A percentile compares a stretch with the other conserved stretches of the same genome.
Evolutionary conservation across 2,888 invertebrate genomes (phyloP).

Genomic region (Pristionchus entomophagus): DNA sequence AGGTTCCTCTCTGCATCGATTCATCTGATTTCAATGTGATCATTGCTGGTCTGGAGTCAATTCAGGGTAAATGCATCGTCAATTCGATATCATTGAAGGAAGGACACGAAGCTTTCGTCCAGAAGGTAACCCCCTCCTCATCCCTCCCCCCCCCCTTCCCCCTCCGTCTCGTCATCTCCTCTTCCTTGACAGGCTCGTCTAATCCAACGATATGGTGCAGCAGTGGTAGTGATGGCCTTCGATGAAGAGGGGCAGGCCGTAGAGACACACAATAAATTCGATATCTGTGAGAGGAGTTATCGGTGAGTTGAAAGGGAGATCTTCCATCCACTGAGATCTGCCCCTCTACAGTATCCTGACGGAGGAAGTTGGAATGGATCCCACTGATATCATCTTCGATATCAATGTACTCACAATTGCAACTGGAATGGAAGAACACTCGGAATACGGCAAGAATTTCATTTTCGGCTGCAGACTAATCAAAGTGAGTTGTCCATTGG

Average conservation of each 20-base stretch:
- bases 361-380: conserved; percentile 79
- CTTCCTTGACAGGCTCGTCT: conserved; percentile 76
- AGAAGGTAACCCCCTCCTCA: conserved; percentile 53
- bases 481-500: conserved; percentile 79
- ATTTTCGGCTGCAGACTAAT: conserved; percentile 79
- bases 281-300: conserved; percentile 79
- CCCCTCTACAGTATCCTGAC: conserved; percentile 78
- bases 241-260: conserved; percentile 81
- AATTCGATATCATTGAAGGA: conserved; percentile 82
- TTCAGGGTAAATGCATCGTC: conserved; percentile 80
- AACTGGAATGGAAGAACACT: conserved; percentile 82
- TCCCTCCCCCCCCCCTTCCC: background rate
- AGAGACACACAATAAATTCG: conserved; percentile 79
- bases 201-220: conserved; percentile 80
- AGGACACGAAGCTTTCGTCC: conserved; percentile 80
- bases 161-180: background rate
- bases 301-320: conserved; percentile 44
- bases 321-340: no score
- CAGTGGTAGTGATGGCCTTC: conserved; percentile 82
- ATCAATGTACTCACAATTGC: conserved; percentile 81
- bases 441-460: conserved; percentile 79
- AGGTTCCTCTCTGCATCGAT: conserved; percentile 81
- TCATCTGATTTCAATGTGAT: conserved; percentile 81
- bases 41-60: conserved; percentile 80
- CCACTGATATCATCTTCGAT: conserved; percentile 81